These are phyloP conservation scores for Noturus placidus DNA, from an alignment of 2,113 vertebrate genomes.

Conservation along the genomic window DNA sequence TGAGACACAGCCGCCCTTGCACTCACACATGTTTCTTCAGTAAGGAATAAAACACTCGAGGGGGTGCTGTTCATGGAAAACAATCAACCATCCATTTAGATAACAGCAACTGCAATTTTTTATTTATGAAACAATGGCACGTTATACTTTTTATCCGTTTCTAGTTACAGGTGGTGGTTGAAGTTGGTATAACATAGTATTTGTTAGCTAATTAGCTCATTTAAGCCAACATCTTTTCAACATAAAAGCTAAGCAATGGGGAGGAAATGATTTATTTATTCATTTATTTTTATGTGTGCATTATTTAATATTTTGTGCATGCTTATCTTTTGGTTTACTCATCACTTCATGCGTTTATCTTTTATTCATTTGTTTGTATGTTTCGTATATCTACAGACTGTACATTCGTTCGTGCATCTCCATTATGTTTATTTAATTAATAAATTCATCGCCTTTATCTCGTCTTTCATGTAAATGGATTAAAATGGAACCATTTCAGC, in stretches of 20 bases:
- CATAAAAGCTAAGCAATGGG: neutral
- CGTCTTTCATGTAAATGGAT: neutral
- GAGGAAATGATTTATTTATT: neutral
- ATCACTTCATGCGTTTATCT: neutral
- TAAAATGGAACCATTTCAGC: neutral
- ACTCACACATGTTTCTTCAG: neutral
- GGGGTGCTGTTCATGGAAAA: neutral
- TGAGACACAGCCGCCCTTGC: too few species aligned
- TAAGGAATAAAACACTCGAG: neutral
- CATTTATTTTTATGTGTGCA: neutral
- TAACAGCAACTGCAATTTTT: neutral
- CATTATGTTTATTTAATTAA: neutral
- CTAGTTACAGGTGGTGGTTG: neutral
- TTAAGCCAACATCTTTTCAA: neutral
- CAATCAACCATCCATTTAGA: neutral
- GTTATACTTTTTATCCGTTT: neutral
- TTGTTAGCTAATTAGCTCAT: neutral
- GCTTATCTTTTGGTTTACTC: neutral
- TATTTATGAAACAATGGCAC: neutral
- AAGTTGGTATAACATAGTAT: neutral
- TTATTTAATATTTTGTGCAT: neutral
- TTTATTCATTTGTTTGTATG: too few species aligned
- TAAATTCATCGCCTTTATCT: neutral
- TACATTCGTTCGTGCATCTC: neutral
- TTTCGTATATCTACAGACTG: too few species aligned